phyloP scores from a whole-genome alignment of 2,888 invertebrate species.

The Morpho helenor region DNA sequence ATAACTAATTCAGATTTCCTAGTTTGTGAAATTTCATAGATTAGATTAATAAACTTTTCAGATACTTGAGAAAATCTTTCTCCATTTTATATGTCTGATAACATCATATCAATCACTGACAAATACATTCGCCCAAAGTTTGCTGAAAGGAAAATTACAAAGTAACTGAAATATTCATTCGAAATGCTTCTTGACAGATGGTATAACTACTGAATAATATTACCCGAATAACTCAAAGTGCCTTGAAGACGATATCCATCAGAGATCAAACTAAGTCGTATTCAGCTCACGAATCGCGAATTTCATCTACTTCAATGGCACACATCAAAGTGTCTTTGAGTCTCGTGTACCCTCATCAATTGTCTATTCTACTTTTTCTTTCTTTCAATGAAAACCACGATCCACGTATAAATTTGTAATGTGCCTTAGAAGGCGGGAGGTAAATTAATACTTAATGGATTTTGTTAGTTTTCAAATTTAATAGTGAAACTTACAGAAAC shows the following conservation, averaged over 20 bases:
- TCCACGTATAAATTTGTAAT: conserved; percentile 1
- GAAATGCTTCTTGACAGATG: conserved; percentile 18
- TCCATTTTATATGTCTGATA: too few species aligned
- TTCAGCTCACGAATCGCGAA: conserved; percentile 53
- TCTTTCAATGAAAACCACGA: conserved; percentile 1
- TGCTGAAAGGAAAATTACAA: neutral
- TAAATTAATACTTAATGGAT: too few species aligned
- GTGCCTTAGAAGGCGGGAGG: too few species aligned
- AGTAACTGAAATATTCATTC: conserved; percentile 11
- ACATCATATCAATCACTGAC: conserved; percentile 1
- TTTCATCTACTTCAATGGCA: conserved; percentile 54
- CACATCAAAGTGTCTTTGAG: conserved; percentile 58
- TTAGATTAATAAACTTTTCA: too few species aligned
- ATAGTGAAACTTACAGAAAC: too few species aligned
- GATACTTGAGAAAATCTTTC: too few species aligned
- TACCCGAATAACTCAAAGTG: conserved; percentile 20
- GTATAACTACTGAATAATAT: conserved; percentile 24
- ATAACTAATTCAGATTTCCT: too few species aligned
- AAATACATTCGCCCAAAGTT: conserved; percentile 3
- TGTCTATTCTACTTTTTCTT: conserved; percentile 38
- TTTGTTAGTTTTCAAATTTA: too few species aligned
- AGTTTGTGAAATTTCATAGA: too few species aligned
- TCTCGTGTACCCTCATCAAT: conserved; percentile 52
- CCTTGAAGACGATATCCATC: conserved; percentile 36
- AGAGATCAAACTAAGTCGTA: conserved; percentile 47